Evolutionary conservation across 2,113 vertebrate genomes (phyloP).

Genomic region (Toxostoma redivivum): DNA sequence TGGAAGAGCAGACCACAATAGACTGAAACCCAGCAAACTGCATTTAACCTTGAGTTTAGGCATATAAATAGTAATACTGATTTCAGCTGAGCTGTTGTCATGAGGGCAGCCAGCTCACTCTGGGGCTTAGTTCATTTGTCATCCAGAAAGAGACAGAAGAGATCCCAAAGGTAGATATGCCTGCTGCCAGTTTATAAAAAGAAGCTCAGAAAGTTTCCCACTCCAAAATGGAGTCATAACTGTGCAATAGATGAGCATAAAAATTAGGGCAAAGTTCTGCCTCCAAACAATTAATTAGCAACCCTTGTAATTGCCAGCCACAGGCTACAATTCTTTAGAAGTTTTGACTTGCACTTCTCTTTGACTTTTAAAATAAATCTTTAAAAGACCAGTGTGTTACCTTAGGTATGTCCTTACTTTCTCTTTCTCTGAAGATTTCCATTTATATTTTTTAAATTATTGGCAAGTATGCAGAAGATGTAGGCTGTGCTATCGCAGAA

Average conservation of each 20-base stretch:
- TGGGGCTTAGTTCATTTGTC: neutral
- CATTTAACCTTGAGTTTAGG: neutral
- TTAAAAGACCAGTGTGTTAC: neutral
- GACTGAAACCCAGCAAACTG: neutral
- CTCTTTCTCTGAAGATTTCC: neutral
- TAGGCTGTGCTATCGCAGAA: constrained; percentile 34
- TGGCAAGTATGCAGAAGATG: constrained; percentile 19
- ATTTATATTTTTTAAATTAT: constrained; percentile 18
- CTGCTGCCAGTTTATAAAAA: neutral
- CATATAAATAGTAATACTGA: neutral
- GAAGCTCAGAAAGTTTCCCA: neutral
- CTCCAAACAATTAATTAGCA: neutral
- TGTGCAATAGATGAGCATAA: neutral
- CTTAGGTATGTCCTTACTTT: neutral
- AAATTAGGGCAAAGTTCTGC: neutral
- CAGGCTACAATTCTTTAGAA: neutral
- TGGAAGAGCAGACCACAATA: neutral
- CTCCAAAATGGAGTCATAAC: neutral
- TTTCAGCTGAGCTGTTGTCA: neutral
- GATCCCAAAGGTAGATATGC: neutral
- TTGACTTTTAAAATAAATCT: neutral
- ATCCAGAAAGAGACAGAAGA: neutral
- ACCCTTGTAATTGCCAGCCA: neutral
- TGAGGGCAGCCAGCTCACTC: neutral
- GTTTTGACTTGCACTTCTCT: neutral